phyloP scores from a whole-genome alignment of 2,113 vertebrate genomes.

The Thamnaconus septentrionalis region DNA sequence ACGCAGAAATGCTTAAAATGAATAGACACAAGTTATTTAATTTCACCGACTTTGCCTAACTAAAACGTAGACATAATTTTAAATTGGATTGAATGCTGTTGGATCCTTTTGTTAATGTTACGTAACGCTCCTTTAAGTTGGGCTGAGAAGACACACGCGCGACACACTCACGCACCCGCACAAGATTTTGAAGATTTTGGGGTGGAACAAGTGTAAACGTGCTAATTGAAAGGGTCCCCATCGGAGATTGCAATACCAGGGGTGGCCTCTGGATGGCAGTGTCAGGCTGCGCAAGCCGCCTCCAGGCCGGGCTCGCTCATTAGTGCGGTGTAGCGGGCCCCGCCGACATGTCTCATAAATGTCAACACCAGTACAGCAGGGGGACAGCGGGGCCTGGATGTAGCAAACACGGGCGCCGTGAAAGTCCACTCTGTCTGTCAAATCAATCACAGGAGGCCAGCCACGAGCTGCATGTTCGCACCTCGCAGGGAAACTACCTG shows the following conservation, averaged over 20 bases:
- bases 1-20: too few relatives aligned
- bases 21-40: too few relatives aligned
- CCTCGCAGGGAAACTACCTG: slow-evolving; percentile 78
- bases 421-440: slow-evolving; percentile 93
- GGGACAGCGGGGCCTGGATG: slow-evolving; percentile 90
- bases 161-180: slow-evolving; percentile 17
- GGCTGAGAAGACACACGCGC: too few relatives aligned
- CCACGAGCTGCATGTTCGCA: slow-evolving; percentile 88
- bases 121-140: too few relatives aligned
- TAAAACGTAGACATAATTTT: too few relatives aligned
- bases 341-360: slow-evolving; percentile 97
- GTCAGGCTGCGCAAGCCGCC: slow-evolving; percentile 76
- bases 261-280: slow-evolving; percentile 89
- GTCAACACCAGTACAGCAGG: slow-evolving; percentile 95
- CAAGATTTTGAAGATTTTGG: background rate
- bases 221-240: background rate
- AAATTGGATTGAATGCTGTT: too few relatives aligned
- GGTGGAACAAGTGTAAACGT: slow-evolving; percentile 39
- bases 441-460: slow-evolving; percentile 85
- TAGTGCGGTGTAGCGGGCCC: slow-evolving; percentile 88
- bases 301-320: slow-evolving; percentile 78
- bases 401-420: slow-evolving; percentile 94
- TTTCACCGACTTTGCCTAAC: too few relatives aligned
- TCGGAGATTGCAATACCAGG: slow-evolving; percentile 30
- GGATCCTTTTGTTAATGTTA: too few relatives aligned